phyloP scores from a whole-genome alignment of 2,888 invertebrate genomes.

The Oligia latruncula region DNA sequence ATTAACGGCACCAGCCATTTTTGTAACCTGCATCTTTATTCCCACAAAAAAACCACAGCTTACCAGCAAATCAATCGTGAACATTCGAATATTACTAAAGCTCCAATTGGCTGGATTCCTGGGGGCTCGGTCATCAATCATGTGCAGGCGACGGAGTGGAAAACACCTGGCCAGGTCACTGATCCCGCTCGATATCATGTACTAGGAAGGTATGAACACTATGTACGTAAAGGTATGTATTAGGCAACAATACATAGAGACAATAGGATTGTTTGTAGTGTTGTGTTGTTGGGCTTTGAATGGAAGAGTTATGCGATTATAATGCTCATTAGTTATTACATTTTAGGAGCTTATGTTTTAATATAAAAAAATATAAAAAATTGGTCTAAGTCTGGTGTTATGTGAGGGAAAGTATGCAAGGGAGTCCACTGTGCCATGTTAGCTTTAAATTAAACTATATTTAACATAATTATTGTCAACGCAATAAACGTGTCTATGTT shows the following conservation, averaged over 20 bases:
- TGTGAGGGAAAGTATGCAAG: too few species aligned
- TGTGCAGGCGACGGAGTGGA: constrained; percentile 59
- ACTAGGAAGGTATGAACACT: constrained; percentile 8
- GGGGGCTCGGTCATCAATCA: constrained; percentile 62
- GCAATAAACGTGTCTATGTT: too few species aligned
- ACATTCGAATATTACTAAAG: constrained; percentile 50
- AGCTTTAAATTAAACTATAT: too few species aligned
- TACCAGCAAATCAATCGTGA: constrained; percentile 47
- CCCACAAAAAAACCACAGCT: constrained; percentile 9
- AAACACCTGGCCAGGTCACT: constrained; percentile 65
- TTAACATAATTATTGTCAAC: too few species aligned
- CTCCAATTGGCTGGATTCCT: constrained; percentile 44
- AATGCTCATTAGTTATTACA: background rate
- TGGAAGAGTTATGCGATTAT: background rate
- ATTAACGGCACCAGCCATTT: background rate
- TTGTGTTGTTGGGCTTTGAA: constrained; percentile 9
- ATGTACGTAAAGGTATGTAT: background rate
- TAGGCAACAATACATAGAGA: constrained; percentile 18
- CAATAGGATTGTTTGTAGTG: constrained; percentile 8
- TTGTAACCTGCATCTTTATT: background rate
- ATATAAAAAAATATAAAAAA: too few species aligned
- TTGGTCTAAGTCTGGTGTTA: too few species aligned
- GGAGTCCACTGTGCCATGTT: too few species aligned
- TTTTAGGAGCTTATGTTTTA: background rate
- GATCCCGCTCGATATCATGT: constrained; percentile 50